Evolutionary conservation across 2,888 invertebrate species (phyloP).

Genomic region (Prosapia bicincta): DNA sequence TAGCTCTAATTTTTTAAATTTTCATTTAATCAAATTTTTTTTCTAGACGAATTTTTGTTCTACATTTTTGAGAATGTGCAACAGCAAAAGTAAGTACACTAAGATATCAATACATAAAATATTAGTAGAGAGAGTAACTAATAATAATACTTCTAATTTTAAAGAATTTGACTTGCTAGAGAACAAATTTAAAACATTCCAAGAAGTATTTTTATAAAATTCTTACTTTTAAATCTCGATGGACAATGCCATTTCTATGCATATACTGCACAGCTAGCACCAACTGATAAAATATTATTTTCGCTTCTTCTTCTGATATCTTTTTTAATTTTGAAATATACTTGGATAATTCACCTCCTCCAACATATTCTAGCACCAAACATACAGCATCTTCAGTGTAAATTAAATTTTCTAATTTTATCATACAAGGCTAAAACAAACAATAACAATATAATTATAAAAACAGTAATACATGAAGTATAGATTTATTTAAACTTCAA

Average conservation of each 20-base stretch:
- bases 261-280: slow-evolving; percentile 15
- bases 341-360: slow-evolving; percentile 1
- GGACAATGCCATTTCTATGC: slow-evolving; percentile 13
- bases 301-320: slow-evolving; percentile 4
- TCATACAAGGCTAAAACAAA: slow-evolving; percentile 5
- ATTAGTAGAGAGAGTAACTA: no score
- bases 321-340: background rate
- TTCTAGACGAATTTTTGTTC: no score
- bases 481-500: no score
- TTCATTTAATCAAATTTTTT: no score
- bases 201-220: background rate
- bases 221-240: slow-evolving; percentile 17
- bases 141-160: no score
- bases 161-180: no score
- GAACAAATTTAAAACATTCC: background rate
- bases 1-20: no score
- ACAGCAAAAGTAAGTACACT: no score
- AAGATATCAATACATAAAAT: no score
- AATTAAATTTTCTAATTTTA: background rate
- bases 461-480: no score
- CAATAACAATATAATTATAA: background rate
- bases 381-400: background rate
- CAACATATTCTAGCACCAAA: slow-evolving; percentile 2
- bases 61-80: no score
- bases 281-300: slow-evolving; percentile 2